phyloP scores from a whole-genome alignment of 2,113 vertebrate species.

The Cryptomyrus ogoouensis region DNA sequence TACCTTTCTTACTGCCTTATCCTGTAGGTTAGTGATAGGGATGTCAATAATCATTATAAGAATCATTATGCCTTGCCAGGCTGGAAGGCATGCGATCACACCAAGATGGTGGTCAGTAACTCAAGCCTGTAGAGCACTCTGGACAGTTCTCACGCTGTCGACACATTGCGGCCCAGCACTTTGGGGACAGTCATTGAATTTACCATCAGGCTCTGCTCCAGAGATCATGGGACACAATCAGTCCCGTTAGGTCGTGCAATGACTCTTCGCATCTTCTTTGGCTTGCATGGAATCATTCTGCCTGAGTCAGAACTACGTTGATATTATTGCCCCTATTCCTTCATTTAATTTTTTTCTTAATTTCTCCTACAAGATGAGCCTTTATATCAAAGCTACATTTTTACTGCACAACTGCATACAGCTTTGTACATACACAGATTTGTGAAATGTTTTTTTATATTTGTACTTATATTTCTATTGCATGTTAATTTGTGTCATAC shows the following conservation, averaged over 20 bases:
- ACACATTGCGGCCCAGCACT: neutral
- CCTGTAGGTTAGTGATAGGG: neutral
- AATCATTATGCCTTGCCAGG: neutral
- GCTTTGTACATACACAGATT: too few species aligned
- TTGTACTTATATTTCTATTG: too few species aligned
- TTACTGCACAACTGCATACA: too few species aligned
- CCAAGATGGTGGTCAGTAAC: neutral
- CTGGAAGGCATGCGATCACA: neutral
- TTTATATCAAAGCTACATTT: neutral
- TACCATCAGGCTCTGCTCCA: neutral
- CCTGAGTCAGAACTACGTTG: neutral
- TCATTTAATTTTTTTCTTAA: neutral
- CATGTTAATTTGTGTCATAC: too few species aligned
- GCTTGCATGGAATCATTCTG: too few species aligned
- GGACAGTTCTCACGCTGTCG: neutral
- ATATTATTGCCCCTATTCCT: neutral
- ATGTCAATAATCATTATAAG: neutral
- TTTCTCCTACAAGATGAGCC: neutral
- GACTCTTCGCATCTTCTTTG: constrained; percentile 29
- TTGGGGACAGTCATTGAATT: neutral
- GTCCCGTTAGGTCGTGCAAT: neutral
- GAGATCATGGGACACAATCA: neutral
- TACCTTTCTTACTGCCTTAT: neutral
- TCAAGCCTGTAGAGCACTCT: neutral
- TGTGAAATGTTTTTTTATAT: too few species aligned